These are phyloP conservation scores for Anarhynchus alexandrinus DNA, from an alignment of 2,113 vertebrate genomes.

Conservation along the genomic window DNA sequence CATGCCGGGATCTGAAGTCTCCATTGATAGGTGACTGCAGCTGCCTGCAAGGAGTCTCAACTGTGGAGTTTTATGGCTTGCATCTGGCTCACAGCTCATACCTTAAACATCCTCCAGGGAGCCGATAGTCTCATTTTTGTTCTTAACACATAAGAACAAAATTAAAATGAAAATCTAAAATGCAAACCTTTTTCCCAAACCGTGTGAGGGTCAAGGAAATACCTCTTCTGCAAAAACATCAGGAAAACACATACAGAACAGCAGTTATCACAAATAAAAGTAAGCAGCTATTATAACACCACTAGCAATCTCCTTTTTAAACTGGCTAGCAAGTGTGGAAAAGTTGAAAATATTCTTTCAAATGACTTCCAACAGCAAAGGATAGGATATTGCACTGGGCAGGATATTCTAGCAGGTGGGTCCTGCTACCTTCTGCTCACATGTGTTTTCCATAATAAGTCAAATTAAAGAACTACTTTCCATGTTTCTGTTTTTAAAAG, in stretches of 20 bases:
- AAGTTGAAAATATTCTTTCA: neutral
- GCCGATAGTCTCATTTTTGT: neutral
- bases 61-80: neutral
- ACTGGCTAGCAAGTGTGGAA: neutral
- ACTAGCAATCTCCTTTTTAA: neutral
- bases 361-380: neutral
- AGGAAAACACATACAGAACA: neutral
- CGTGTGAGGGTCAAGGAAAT: neutral
- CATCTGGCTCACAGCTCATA: constrained; percentile 21
- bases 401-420: neutral
- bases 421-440: neutral
- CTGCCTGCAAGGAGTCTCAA: neutral
- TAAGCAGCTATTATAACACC: neutral
- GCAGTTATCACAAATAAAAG: neutral
- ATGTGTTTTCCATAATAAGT: neutral
- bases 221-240: neutral
- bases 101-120: constrained; percentile 3
- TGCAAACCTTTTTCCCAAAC: neutral
- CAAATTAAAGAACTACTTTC: neutral
- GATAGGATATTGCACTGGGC: neutral
- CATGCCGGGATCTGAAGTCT: neutral
- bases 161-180: constrained; percentile 5
- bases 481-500: neutral
- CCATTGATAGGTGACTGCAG: neutral
- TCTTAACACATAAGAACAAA: neutral